Evolutionary conservation across 2,888 invertebrate species (phyloP).

Genomic region (Drosophila multiciliata): DNA sequence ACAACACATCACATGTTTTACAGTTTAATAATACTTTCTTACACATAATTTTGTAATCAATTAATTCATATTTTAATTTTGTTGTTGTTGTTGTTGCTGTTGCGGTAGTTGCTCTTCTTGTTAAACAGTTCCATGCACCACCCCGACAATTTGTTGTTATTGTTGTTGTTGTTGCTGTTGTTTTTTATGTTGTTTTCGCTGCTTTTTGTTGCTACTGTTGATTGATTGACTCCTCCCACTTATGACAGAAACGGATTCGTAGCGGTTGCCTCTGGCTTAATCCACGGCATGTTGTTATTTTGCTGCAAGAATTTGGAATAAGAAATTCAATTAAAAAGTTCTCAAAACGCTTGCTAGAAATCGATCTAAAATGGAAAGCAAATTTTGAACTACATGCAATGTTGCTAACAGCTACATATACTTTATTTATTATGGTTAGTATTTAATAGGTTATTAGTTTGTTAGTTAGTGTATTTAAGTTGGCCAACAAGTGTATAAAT

Average conservation of each 20-base stretch:
- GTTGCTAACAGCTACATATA: slow-evolving; percentile 21
- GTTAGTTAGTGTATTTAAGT: slow-evolving; percentile 17
- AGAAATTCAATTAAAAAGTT: slow-evolving; percentile 12
- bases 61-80: slow-evolving; percentile 61
- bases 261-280: slow-evolving; percentile 84
- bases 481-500: slow-evolving; percentile 8
- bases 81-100: slow-evolving; percentile 35
- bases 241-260: slow-evolving; percentile 85
- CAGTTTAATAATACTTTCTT: slow-evolving; percentile 83
- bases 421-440: not conserved
- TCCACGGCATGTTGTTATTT: slow-evolving; percentile 84
- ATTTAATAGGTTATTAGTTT: slow-evolving; percentile 28
- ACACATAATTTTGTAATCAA: slow-evolving; percentile 72
- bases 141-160: slow-evolving; percentile 30
- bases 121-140: slow-evolving; percentile 37
- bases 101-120: slow-evolving; percentile 27
- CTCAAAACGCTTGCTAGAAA: not conserved
- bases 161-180: slow-evolving; percentile 26
- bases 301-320: slow-evolving; percentile 67
- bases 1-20: slow-evolving; percentile 78
- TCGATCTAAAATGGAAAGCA: slow-evolving; percentile 30
- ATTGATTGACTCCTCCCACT: slow-evolving; percentile 48
- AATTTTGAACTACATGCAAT: slow-evolving; percentile 57
- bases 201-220: slow-evolving; percentile 21
- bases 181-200: slow-evolving; percentile 25